Evolutionary conservation across 2,888 invertebrate species (phyloP).

Genomic region (Cistogaster globosa): DNA sequence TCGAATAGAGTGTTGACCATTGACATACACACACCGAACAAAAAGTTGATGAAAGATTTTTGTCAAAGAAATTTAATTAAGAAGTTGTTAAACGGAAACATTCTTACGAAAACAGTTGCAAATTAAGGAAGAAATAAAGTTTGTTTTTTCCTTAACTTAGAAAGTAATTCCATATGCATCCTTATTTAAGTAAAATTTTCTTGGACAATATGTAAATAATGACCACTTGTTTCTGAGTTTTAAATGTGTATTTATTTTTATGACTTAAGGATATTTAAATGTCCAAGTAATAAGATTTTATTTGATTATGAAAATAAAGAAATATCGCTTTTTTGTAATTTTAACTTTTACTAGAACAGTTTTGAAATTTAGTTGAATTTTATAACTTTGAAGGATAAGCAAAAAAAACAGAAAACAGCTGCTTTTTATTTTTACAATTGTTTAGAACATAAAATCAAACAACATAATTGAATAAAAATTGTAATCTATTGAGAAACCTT

Average conservation of each 20-base stretch:
- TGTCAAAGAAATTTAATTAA: conserved; percentile 75
- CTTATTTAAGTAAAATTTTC: conserved; percentile 20
- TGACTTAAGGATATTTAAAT: conserved; percentile 71
- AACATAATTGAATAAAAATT: conserved; percentile 70
- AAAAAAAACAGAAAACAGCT: conserved; percentile 54
- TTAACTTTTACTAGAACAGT: conserved; percentile 52
- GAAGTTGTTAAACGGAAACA: conserved; percentile 72
- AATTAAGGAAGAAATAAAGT: no score
- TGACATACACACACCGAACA: not conserved
- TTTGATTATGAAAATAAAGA: conserved; percentile 66
- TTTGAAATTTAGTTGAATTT: conserved; percentile 64
- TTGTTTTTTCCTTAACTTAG: no score
- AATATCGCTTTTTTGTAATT: conserved; percentile 52
- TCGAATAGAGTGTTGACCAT: conserved; percentile 45
- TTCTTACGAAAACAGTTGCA: conserved; percentile 53
- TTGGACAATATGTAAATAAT: conserved; percentile 69
- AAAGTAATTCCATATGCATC: conserved; percentile 1
- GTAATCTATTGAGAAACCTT: conserved; percentile 45
- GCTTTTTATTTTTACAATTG: conserved; percentile 58
- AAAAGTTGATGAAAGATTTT: conserved; percentile 62
- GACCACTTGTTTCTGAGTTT: conserved; percentile 60
- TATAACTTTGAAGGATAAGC: conserved; percentile 48
- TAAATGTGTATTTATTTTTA: no score
- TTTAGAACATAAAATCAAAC: conserved; percentile 65
- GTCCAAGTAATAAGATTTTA: conserved; percentile 74